These are phyloP conservation scores for Nasua narica DNA, from an alignment of 2,797 vertebrate species.

Conservation along the genomic window DNA sequence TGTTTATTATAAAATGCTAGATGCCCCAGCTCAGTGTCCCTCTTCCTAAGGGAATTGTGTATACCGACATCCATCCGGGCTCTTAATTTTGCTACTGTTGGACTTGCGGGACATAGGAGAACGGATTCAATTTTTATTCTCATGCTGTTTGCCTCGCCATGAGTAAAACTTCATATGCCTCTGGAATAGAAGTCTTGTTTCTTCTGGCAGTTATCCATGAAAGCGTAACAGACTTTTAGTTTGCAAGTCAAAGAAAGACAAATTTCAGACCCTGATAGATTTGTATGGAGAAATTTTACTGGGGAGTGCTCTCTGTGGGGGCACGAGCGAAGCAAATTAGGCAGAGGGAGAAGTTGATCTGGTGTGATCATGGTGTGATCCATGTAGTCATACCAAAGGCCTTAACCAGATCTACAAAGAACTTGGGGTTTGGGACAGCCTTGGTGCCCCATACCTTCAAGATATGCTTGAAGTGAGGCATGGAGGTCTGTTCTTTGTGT, in stretches of 20 bases:
- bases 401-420: neutral
- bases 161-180: neutral
- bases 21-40: neutral
- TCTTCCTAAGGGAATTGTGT: neutral
- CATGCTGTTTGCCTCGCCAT: neutral
- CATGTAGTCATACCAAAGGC: neutral
- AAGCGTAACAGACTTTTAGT: neutral
- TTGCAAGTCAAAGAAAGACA: neutral
- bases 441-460: too few species aligned
- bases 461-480: neutral
- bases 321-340: neutral
- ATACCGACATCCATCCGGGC: too few species aligned
- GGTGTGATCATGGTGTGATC: too few species aligned
- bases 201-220: neutral
- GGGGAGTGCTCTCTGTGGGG: neutral
- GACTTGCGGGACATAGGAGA: neutral
- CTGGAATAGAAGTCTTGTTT: neutral
- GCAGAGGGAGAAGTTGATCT: neutral
- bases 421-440: neutral
- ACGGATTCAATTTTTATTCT: neutral
- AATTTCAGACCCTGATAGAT: neutral
- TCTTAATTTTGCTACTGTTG: neutral
- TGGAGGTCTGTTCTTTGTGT: neutral
- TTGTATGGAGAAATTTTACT: neutral
- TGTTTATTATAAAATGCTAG: neutral